Base-by-base conservation (phyloP, 2,888 invertebrate species). In the Drosophila robusta region DNA sequence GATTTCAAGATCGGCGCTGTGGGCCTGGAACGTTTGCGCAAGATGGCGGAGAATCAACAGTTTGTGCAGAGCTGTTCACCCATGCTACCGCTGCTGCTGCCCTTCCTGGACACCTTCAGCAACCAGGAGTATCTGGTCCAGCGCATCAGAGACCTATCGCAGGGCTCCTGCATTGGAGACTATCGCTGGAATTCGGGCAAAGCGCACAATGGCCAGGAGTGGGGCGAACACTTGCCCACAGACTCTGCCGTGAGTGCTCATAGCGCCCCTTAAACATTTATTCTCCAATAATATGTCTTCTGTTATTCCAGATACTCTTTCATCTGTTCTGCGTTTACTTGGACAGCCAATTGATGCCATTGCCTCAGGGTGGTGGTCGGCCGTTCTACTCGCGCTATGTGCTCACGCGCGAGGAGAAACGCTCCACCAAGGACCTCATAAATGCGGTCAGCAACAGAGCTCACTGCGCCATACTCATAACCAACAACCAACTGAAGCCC, bases 111-210 rank as follows among this genome's bases (percentile, higher is more conserved):
- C 89, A 93, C 97, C 52, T 95, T 95, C 49, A 93, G 95, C 16
- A 97, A 98, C 93, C 98, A 98, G 92, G 96, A 96, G 89, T 98
- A 98, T 93, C 93, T 97, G 14, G 95, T 96, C 49, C 95, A 95
- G 70, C 93, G 98, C 78, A 95, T 98, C 36, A 94, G 94, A 89
- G 96, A 96, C 85, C 93, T 98, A 70, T 94, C 96, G 0, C 94
- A 94, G 89, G 97, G 97, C 69, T 97, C 97, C 9, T 97, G 97
- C 89, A 96, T 98, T 93, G 96, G 97, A 87, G 96, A 96, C 83
- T 98, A 96, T 93, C 95, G 95, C 74, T 98, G 98, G 98, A 95
- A 96, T 92, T 94, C 95, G 62, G 98, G 98, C 46, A 95, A 96
- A 42, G 93, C 93, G 29, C 94, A 94, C 85, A 94, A 95, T 85